phyloP scores from a whole-genome alignment of 1,140 invertebrate species.

The Papilio polyxenes region DNA sequence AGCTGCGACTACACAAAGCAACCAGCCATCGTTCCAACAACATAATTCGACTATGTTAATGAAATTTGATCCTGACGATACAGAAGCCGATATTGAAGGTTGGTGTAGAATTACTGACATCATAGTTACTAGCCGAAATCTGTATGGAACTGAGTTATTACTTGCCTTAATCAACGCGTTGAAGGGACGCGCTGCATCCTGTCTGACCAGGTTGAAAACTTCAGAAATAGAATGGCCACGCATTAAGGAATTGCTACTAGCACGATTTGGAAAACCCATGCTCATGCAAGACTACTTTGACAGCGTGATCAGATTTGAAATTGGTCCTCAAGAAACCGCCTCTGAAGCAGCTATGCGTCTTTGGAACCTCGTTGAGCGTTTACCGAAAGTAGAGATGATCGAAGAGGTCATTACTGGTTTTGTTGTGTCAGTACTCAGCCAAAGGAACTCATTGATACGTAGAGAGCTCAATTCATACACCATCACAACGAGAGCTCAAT shows the following conservation, averaged over 20 bases:
- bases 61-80: constrained; percentile 44
- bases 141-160: constrained; percentile 39
- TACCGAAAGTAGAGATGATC: constrained; percentile 39
- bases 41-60: constrained; percentile 31
- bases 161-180: constrained; percentile 39
- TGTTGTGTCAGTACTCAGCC: constrained; percentile 39
- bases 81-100: constrained; percentile 42
- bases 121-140: constrained; percentile 36
- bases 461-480: constrained; percentile 39
- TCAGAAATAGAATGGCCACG: constrained; percentile 38
- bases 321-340: constrained; percentile 30
- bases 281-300: constrained; percentile 45
- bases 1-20: background rate
- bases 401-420: constrained; percentile 39
- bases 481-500: constrained; percentile 34
- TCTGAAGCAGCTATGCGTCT: constrained; percentile 40
- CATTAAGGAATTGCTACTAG: constrained; percentile 35
- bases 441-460: constrained; percentile 22
- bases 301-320: constrained; percentile 41
- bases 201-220: constrained; percentile 37
- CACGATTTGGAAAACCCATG: constrained; percentile 39
- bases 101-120: constrained; percentile 45
- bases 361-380: constrained; percentile 40
- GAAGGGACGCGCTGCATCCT: constrained; percentile 36
- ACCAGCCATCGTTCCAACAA: background rate